These are phyloP conservation scores for Python bivittatus DNA, from an alignment of 2,113 vertebrate species.

Conservation along the genomic window DNA sequence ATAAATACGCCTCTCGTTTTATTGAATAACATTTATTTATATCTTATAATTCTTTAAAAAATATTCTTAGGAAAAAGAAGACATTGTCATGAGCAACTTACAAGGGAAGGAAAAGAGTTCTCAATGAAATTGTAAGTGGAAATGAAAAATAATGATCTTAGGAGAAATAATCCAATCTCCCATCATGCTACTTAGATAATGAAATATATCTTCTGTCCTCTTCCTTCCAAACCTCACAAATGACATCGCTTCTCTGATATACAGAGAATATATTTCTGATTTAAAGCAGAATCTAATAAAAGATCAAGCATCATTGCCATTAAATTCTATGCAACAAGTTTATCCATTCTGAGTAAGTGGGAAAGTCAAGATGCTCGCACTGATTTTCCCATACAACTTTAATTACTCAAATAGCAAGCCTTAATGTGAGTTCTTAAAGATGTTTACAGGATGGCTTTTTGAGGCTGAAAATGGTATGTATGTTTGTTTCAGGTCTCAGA, in stretches of 20 bases:
- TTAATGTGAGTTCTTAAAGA: background rate
- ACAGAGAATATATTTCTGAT: no score
- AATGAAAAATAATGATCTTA: background rate
- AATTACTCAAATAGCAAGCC: background rate
- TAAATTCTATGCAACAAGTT: background rate
- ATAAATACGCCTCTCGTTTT: background rate
- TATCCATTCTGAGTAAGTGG: background rate
- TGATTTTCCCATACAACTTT: background rate
- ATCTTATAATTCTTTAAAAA: no score
- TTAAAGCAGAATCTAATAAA: background rate
- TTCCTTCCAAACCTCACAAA: background rate
- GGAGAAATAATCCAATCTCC: background rate
- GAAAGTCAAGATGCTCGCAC: background rate
- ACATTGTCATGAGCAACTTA: background rate
- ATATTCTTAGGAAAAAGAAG: constrained; percentile 17
- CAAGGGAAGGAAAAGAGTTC: background rate
- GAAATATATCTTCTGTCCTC: background rate
- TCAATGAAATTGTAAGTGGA: constrained; percentile 17
- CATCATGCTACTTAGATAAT: background rate
- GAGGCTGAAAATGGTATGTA: background rate
- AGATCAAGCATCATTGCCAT: background rate
- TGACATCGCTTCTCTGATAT: background rate
- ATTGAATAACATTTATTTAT: background rate
- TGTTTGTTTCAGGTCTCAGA: background rate
- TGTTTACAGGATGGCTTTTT: background rate